Evolutionary conservation across 2,797 vertebrate genomes (phyloP), one percentile per base, ranked within the genome.

Genomic region (Psittacula derbiana): DNA sequence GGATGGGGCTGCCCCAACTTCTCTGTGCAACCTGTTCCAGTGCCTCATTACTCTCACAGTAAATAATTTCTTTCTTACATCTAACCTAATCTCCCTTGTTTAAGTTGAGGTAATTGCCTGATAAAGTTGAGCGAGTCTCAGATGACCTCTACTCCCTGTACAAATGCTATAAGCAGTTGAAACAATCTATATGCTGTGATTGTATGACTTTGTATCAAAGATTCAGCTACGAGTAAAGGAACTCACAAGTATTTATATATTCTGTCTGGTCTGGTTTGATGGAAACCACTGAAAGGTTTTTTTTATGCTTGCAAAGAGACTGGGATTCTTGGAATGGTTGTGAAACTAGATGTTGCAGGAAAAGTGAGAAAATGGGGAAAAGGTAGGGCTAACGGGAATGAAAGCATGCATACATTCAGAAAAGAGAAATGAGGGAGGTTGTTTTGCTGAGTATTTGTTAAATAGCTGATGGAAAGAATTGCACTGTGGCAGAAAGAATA

Each of bases 301-400:
- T 50, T 58, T 86, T 55, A 16, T 38, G 17, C 28, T 88, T 86
- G 23, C 0, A 4, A 65, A 50, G 14, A 83, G 6, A 60, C 10
- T 50, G 50, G 89, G 64, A 38, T 74, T 74, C 61, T 69, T 49
- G 28, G 40, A 70, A 67, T 67, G 16, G 17, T 6, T 36, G 28
- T 74, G 62, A 92, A 91, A 73, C 3, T 15, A 82, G 50, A 40
- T 17, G 14, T 58, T 69, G 16, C 11, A 61, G 41, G 12, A 53
- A 66, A 75, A 72, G 14, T 16, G 19, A 81, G 33, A 69, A 95
- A 87, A 89, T 50, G 24, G 31, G 78, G n/a, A 36, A 80, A 92
- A 49, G 33, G 27, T 20, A 62, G 12, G 27, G 10, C 47, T 87
- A 52, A 43, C 15, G 15, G 18, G 24, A 80, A 33, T 55, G 78